Evolutionary conservation across 2,888 invertebrate species (phyloP), one percentile per base, ranked within the genome.

Genomic region (Hemistola chrysoprasaria): DNA sequence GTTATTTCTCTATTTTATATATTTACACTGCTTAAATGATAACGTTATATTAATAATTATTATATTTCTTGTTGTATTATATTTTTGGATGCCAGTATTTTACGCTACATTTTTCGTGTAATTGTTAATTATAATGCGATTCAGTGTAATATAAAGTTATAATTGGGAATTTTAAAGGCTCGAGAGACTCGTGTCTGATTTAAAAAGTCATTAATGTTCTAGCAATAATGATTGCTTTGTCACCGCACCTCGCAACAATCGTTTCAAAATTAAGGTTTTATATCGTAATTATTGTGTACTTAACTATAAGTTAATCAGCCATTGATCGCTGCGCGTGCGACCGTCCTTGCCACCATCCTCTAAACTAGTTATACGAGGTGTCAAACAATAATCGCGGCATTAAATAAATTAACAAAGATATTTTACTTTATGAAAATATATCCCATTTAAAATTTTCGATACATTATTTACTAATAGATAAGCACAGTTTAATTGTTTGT

Each of bases 301-400:
- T n/a, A 73, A 51, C 63, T 31, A 71, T 80, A 80, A 78, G 74
- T 84, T 78, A 70, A 68, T 78, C 58, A 67, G 71, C 69, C 73
- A 78, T 78, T 72, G 69, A 82, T 84, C 85, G 85, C 85, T 78
- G 66, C 57, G 67, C 78, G 66, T 76, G 82, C 85, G 85, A 85
- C 88, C 88, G 88, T 88, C 88, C 88, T 77, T 71, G 78, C 78
- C 84, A 87, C 87, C 88, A 88, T 88, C 88, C 87, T 88, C 88
- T 88, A 88, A 87, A 88, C 87, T 88, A 88, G 87, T 86, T 75
- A 76, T 78, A 82, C 58, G 16, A 6, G 34, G 34, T 42, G 29
- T 38, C 4, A 3, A 7, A 25, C 30, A 11, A n/a, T 8, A 24
- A n/a, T 10, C 11, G 11, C n/a, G 8, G 20, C 30, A 39, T 38